phyloP scores from a whole-genome alignment of 2,113 vertebrate species.

The Platichthys flesus region DNA sequence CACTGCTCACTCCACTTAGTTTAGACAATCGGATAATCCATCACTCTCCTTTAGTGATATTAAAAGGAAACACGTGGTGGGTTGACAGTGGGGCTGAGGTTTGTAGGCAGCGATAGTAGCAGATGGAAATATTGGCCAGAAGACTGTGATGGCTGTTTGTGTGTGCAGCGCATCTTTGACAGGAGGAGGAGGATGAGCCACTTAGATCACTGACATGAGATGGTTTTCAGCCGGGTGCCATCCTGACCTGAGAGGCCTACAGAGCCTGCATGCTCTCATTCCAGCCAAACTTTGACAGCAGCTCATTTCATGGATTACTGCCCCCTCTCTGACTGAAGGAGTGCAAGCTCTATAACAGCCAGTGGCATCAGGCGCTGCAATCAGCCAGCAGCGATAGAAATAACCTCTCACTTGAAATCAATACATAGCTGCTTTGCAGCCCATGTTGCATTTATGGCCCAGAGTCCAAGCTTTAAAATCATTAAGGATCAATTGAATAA shows the following conservation, averaged over 20 bases:
- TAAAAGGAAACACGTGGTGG: neutral
- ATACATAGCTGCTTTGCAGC: conserved; percentile 15
- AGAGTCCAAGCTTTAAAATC: conserved; percentile 13
- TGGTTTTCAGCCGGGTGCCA: conserved; percentile 14
- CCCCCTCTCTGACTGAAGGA: conserved; percentile 18
- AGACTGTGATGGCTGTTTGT: conserved; percentile 8
- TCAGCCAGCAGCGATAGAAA: conserved; percentile 21
- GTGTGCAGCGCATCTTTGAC: conserved; percentile 18
- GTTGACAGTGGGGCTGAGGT: neutral
- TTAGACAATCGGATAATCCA: neutral
- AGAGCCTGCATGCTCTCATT: conserved; percentile 14
- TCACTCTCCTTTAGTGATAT: neutral
- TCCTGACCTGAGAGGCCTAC: conserved; percentile 11
- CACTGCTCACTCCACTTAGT: neutral
- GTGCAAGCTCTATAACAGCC: conserved; percentile 21
- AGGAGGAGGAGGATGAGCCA: conserved; percentile 19
- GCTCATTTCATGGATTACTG: conserved; percentile 56
- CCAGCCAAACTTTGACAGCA: conserved; percentile 27
- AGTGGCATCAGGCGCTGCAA: conserved; percentile 2
- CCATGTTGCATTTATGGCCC: conserved; percentile 1
- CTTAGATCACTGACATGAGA: conserved; percentile 16
- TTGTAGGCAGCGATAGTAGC: neutral
- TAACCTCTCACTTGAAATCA: conserved; percentile 23
- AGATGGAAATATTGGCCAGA: conserved; percentile 9
- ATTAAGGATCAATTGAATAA: conserved; percentile 4